Conservation (phyloP, 1,140 invertebrate species). For the Ericerus pela region DNA sequence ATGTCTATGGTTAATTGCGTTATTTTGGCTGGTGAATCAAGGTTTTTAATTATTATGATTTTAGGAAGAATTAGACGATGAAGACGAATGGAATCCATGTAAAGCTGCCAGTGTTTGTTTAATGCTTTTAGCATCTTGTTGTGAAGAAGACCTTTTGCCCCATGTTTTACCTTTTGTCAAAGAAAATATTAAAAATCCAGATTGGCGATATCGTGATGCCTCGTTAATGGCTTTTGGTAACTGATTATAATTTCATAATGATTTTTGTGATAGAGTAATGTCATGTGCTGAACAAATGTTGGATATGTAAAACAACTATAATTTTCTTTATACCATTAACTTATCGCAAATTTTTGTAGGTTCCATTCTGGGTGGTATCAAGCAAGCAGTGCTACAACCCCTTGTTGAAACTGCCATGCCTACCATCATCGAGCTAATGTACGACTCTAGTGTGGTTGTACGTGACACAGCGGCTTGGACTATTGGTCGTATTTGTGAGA, state of each 20-base stretch:
- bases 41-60: constrained; percentile 10
- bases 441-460: constrained; percentile 81
- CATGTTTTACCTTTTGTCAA: constrained; percentile 95
- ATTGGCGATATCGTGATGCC: constrained; percentile 93
- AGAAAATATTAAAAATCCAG: constrained; percentile 78
- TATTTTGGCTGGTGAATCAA: not conserved
- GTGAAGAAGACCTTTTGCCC: constrained; percentile 92
- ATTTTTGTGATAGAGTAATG: no score
- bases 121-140: constrained; percentile 92
- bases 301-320: no score
- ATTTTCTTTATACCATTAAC: not conserved
- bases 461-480: constrained; percentile 97
- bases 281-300: no score
- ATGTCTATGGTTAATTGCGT: not conserved
- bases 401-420: constrained; percentile 93
- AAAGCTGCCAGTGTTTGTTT: constrained; percentile 99
- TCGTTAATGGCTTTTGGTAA: constrained; percentile 94
- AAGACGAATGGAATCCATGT: constrained; percentile 99
- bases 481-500: constrained; percentile 92
- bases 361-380: constrained; percentile 87
- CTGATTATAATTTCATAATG: no score
- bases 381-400: constrained; percentile 70
- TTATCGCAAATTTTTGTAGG: constrained; percentile 27
- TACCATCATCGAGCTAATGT: constrained; percentile 84
- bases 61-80: constrained; percentile 74